Evolutionary conservation across 2,888 invertebrate species (phyloP).

Genomic region (Drosophila barbarae): DNA sequence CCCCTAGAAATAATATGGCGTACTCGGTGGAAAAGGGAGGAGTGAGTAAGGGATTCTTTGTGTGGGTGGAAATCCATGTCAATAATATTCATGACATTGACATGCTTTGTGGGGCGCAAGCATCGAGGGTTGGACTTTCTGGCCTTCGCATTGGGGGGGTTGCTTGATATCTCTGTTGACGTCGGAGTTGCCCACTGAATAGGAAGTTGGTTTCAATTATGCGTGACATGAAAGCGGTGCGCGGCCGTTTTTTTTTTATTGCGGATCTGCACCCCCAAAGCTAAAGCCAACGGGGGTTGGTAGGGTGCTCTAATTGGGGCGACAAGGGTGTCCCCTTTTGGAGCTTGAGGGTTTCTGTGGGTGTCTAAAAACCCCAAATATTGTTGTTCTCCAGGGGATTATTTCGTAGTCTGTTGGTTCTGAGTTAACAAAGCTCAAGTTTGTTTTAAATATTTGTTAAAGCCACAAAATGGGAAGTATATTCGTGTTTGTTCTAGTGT

Average conservation of each 20-base stretch:
- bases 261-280: slow-evolving; percentile 17
- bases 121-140: slow-evolving; percentile 16
- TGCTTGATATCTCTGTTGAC: slow-evolving; percentile 23
- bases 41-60: background rate
- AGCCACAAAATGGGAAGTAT: background rate
- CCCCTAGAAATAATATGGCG: slow-evolving; percentile 53
- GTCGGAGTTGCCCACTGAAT: slow-evolving; percentile 54
- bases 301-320: slow-evolving; percentile 28
- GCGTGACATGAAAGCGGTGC: slow-evolving; percentile 64
- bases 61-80: slow-evolving; percentile 61
- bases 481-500: background rate
- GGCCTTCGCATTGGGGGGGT: slow-evolving; percentile 15
- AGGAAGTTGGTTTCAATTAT: slow-evolving; percentile 69
- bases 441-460: background rate
- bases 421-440: background rate
- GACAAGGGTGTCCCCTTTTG: slow-evolving; percentile 1
- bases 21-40: slow-evolving; percentile 12
- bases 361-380: slow-evolving; percentile 2
- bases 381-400: background rate
- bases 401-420: background rate
- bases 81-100: slow-evolving; percentile 75
- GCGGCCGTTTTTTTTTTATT: slow-evolving; percentile 20
- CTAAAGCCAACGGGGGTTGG: slow-evolving; percentile 35
- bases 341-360: slow-evolving; percentile 2
- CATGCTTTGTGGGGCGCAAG: slow-evolving; percentile 68